A percentile compares a stretch with the other conserved stretches of the same genome.
Conservation (phyloP, 2,888 invertebrate species). For the Oscheius sp. region DNA sequence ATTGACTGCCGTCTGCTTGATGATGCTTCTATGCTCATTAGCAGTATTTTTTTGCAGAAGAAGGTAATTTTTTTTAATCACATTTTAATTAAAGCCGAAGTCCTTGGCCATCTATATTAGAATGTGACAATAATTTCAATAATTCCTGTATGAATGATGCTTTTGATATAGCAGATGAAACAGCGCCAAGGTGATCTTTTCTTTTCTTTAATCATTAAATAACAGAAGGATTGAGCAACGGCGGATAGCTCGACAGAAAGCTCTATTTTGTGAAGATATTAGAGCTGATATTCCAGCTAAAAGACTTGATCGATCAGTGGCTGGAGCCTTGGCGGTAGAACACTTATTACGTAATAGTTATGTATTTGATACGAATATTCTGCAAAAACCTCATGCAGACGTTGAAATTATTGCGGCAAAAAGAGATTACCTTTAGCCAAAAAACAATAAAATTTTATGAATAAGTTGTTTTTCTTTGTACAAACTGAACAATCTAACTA, state of each 20-base stretch:
- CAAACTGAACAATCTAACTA: no score
- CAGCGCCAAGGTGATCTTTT: constrained; percentile 29
- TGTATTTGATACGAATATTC: constrained; percentile 43
- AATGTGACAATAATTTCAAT: background rate
- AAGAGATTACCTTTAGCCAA: constrained; percentile 41
- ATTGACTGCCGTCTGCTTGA: constrained; percentile 1
- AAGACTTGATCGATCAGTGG: constrained; percentile 50
- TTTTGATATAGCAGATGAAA: constrained; percentile 43
- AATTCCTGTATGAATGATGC: constrained; percentile 36
- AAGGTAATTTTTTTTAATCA: constrained; percentile 5
- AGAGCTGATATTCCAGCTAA: constrained; percentile 39
- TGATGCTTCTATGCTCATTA: no score
- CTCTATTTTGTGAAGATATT: constrained; percentile 34
- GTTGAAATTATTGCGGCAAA: constrained; percentile 49
- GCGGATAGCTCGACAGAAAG: constrained; percentile 36
- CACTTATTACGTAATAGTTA: constrained; percentile 43
- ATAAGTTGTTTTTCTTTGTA: background rate
- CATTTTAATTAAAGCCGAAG: background rate
- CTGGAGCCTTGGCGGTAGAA: constrained; percentile 49
- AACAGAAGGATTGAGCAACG: constrained; percentile 46
- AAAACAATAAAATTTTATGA: background rate
- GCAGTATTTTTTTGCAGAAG: constrained; percentile 35
- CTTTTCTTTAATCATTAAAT: no score
- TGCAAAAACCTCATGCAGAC: constrained; percentile 35
- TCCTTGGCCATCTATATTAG: background rate